A percentile compares a stretch with the other conserved stretches of the same genome.
Evolutionary conservation across 92 coral and sea anemone species (phyloP).

Genomic region (Epizoanthus ramosus): DNA sequence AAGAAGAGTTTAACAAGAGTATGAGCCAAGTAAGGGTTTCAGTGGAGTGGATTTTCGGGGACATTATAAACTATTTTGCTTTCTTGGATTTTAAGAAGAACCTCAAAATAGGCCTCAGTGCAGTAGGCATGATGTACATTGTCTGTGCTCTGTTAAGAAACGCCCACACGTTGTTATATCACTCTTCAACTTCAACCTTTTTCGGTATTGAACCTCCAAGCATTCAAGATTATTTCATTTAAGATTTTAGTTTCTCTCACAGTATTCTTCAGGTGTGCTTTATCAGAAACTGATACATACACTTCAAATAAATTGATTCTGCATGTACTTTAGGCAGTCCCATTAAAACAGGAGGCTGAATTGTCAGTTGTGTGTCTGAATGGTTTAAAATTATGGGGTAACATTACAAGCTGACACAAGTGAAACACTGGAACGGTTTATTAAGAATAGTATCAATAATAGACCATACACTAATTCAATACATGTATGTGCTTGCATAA

Average conservation of each 20-base stretch:
- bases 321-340: no score
- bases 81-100: conserved; percentile 40
- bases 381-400: no score
- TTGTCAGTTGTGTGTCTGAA: no score
- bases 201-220: conserved; percentile 44
- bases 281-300: no score
- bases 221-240: conserved; percentile 45
- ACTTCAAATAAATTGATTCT: no score
- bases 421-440: no score
- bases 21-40: conserved; percentile 2
- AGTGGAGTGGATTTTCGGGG: conserved; percentile 37
- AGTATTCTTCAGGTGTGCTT: no score
- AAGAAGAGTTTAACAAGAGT: background rate
- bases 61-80: conserved; percentile 41
- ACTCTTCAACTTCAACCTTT: conserved; percentile 30
- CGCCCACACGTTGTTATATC: conserved; percentile 39
- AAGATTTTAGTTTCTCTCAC: background rate
- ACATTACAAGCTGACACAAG: no score
- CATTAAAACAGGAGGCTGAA: no score
- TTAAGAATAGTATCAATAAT: no score
- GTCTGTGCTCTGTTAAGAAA: conserved; percentile 33
- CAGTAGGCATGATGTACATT: conserved; percentile 13
- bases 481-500: no score
- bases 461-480: no score
- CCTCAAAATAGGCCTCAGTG: conserved; percentile 1